Evolutionary conservation across 2,888 invertebrate genomes (phyloP).

Genomic region (Torymus auratus): DNA sequence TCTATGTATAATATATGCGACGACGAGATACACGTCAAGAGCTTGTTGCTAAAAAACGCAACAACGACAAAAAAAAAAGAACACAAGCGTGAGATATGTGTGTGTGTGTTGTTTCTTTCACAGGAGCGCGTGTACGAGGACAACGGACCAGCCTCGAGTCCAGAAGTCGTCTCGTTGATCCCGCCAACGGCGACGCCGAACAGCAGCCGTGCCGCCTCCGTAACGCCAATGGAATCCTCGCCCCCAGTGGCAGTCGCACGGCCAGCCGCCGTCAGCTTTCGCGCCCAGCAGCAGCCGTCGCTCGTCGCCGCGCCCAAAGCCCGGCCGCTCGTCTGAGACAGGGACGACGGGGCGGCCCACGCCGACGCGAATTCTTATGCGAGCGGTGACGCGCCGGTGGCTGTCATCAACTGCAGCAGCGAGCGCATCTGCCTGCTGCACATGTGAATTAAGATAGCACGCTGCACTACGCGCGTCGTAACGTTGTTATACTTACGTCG

Average conservation of each 20-base stretch:
- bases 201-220: constrained; percentile 78
- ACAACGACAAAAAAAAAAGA: constrained; percentile 53
- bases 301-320: constrained; percentile 42
- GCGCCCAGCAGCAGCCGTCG: constrained; percentile 34
- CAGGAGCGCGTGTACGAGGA: constrained; percentile 74
- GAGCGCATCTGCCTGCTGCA: constrained; percentile 46
- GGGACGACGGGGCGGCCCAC: neutral
- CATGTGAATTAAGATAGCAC: constrained; percentile 29
- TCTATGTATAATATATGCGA: too few relatives aligned
- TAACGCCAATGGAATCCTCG: constrained; percentile 78
- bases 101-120: neutral
- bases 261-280: too few relatives aligned
- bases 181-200: constrained; percentile 81
- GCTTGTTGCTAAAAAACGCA: neutral
- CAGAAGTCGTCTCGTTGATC: constrained; percentile 84
- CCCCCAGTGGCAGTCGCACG: constrained; percentile 75
- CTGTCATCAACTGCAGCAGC: neutral
- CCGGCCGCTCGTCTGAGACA: constrained; percentile 54
- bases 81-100: constrained; percentile 42
- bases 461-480: neutral
- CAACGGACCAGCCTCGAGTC: constrained; percentile 77
- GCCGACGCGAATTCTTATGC: too few relatives aligned
- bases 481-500: too few relatives aligned
- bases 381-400: too few relatives aligned
- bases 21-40: too few relatives aligned